These are phyloP conservation scores for Zeus faber DNA, from an alignment of 2,113 vertebrate species.

Conservation along the genomic window DNA sequence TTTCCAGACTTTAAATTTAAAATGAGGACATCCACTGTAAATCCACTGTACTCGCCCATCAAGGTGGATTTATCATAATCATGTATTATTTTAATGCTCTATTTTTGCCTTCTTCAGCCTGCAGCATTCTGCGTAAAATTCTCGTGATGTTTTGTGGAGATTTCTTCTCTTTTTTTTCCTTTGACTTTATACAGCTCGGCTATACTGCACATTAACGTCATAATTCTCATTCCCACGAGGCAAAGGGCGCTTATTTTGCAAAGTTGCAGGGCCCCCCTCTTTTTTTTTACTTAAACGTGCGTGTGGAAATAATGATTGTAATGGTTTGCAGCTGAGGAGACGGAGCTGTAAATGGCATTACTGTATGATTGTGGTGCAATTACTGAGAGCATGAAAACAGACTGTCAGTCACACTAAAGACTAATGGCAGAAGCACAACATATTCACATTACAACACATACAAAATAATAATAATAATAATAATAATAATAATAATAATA, in stretches of 20 bases:
- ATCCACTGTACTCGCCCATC: too few relatives aligned
- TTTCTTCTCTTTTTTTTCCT: conserved; percentile 30
- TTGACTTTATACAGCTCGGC: conserved; percentile 42
- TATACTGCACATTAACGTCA: conserved; percentile 54
- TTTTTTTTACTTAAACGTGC: conserved; percentile 52
- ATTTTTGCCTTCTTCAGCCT: too few relatives aligned
- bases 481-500: conserved; percentile 34
- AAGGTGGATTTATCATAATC: too few relatives aligned
- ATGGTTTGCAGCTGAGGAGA: conserved; percentile 79
- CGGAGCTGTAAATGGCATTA: conserved; percentile 78
- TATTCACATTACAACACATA: too few relatives aligned
- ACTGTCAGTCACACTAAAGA: conserved; percentile 67
- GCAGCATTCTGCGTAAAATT: conserved; percentile 35
- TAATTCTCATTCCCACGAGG: conserved; percentile 66
- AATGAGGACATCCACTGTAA: too few relatives aligned
- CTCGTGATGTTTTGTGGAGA: conserved; percentile 10
- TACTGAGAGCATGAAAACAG: conserved; percentile 70
- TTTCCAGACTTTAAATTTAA: too few relatives aligned
- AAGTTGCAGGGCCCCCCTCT: conserved; percentile 53
- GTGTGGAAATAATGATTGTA: conserved; percentile 80
- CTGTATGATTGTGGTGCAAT: conserved; percentile 77
- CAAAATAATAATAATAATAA: conserved; percentile 37
- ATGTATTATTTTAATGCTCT: too few relatives aligned
- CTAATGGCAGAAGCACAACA: too few relatives aligned
- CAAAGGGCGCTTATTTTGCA: conserved; percentile 42